Evolutionary conservation across 35 echinoderm and acorn worm species (phyloP).

Genomic region (Heliocidaris tuberculata): DNA sequence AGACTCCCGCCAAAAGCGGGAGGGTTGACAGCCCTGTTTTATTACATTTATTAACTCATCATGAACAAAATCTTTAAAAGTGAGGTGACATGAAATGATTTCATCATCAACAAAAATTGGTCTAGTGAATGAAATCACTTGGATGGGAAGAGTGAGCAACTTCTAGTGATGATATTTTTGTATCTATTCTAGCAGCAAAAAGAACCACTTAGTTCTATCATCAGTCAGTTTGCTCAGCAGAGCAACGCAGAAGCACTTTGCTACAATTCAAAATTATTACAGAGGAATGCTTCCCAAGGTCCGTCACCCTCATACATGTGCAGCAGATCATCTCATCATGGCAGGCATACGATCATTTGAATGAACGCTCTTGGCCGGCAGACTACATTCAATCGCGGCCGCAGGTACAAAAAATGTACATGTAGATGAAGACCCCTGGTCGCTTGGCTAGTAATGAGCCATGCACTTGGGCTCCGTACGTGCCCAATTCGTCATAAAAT

Average conservation of each 20-base stretch:
- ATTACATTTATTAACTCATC: too few species aligned
- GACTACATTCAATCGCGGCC: neutral
- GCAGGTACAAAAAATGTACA: neutral
- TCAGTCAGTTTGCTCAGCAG: neutral
- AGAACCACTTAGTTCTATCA: neutral
- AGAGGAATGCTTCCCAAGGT: neutral
- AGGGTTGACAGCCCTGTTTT: too few species aligned
- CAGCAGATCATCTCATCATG: neutral
- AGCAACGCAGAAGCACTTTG: neutral
- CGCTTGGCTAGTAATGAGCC: conserved; percentile 1
- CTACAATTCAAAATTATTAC: neutral
- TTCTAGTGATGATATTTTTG: too few species aligned
- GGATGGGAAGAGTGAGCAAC: too few species aligned
- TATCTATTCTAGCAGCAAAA: too few species aligned
- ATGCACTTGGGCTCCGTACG: neutral
- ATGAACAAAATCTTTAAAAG: too few species aligned
- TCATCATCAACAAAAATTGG: too few species aligned
- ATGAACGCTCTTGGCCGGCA: neutral
- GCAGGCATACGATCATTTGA: neutral
- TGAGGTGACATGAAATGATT: too few species aligned
- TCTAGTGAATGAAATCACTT: too few species aligned
- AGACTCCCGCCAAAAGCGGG: too few species aligned
- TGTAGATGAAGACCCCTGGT: neutral
- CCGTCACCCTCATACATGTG: neutral
- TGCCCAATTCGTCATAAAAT: conserved; percentile 44